Base-by-base conservation (phyloP, 2,797 vertebrate genomes). In the Hybognathus amarus region DNA sequence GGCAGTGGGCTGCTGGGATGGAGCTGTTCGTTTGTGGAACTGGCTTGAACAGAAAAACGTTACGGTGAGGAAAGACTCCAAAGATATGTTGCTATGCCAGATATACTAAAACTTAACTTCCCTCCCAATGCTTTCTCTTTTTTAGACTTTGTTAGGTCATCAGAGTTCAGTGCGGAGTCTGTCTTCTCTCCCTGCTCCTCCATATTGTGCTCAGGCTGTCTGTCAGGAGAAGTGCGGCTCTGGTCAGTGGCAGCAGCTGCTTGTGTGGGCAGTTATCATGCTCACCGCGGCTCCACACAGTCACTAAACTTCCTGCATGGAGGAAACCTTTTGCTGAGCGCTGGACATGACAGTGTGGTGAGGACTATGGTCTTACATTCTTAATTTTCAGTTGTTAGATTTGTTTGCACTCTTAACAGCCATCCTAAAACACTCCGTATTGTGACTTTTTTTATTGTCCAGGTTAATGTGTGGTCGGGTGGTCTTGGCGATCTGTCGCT, bases 391-490 rank as follows among this genome's bases (percentile, higher is more conserved):
- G 6, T 38, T 9, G 40, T 45, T 8, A 2, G 13, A 27, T 85
- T 42, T 59, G 5, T 56, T 22, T 50, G 12, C 18, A 50, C 6
- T 50, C 30, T n/a, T 12, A 20, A 8, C 15, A 33, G 18, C 18
- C 12, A 59, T 40, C 27, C 13, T 47, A 66, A 18, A 61, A 36
- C 27, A 22, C 6, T 77, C 17, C 45, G 3, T 67, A 24, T 18
- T 33, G 10, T 27, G 40, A 1, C 50, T 54, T 59, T 45, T n/a
- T 75, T 27, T 80, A 77, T 1, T 61, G 84, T 56, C 74, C 90
- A 97, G 97, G 93, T 97, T 77, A 94, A 96, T 73, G 89, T 98
- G 54, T 97, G 96, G 95, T 96, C 95, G 12, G 96, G 95, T 1
- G 95, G 94, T 88, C 94, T 97, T 4, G 96, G 11, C 88, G 78